These are phyloP conservation scores for Xiphorhynchus elegans DNA, from an alignment of 2,113 vertebrate genomes.

Conservation along the genomic window DNA sequence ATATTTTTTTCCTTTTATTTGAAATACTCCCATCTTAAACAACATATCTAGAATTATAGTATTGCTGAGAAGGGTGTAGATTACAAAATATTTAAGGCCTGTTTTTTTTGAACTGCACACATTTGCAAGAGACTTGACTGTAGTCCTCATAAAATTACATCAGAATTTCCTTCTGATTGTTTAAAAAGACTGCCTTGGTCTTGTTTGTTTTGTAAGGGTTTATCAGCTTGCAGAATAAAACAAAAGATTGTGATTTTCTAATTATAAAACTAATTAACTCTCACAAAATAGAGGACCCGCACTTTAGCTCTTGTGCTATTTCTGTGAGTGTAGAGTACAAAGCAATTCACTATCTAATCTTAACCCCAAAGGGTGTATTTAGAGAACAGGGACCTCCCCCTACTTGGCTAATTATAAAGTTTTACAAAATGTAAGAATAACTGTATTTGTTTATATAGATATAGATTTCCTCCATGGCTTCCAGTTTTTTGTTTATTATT, in stretches of 20 bases:
- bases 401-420: background rate
- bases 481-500: background rate
- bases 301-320: background rate
- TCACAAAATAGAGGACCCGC: background rate
- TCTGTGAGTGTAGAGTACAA: background rate
- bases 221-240: background rate
- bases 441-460: background rate
- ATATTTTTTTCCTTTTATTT: background rate
- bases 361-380: background rate
- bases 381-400: background rate
- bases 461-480: background rate
- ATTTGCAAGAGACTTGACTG: background rate
- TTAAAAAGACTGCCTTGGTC: background rate
- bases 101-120: accelerated
- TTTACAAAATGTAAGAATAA: background rate
- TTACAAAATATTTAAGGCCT: background rate
- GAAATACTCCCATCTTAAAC: background rate
- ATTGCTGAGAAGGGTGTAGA: background rate
- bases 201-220: background rate
- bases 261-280: constrained; percentile 23
- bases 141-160: background rate
- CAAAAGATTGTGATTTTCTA: background rate
- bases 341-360: background rate
- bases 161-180: background rate
- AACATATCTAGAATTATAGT: background rate